phyloP scores from a whole-genome alignment of 2,888 invertebrate species.

The Eilema griseolum region DNA sequence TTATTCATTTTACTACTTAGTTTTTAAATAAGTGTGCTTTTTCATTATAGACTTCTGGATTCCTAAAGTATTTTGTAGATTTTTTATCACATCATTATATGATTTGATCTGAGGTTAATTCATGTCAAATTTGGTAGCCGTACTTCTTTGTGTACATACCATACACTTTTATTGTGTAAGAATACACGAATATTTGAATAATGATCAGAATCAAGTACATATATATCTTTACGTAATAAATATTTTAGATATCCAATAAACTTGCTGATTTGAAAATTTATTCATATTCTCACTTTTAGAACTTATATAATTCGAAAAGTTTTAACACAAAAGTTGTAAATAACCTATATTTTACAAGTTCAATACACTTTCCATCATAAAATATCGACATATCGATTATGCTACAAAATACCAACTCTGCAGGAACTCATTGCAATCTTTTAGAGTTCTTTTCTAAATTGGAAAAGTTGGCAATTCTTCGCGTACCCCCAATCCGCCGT shows the following conservation, averaged over 20 bases:
- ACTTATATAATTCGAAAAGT: background rate
- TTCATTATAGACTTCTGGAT: background rate
- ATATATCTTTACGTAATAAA: background rate
- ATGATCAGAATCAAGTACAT: no score
- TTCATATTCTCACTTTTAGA: background rate
- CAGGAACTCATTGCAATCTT: slow-evolving; percentile 31
- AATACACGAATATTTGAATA: no score
- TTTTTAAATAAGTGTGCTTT: no score
- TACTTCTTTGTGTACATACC: background rate
- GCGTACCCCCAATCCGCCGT: slow-evolving; percentile 38
- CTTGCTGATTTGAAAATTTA: no score
- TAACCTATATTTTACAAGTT: background rate
- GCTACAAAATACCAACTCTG: slow-evolving; percentile 22
- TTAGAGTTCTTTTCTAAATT: slow-evolving; percentile 55
- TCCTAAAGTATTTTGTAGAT: background rate
- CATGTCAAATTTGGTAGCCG: background rate
- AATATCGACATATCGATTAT: slow-evolving; percentile 7
- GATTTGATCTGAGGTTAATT: background rate
- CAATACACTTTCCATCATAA: background rate
- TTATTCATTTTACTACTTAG: no score
- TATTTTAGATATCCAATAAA: background rate
- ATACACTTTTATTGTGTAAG: background rate
- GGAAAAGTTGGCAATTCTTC: slow-evolving; percentile 63
- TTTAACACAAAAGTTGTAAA: background rate
- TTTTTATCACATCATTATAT: no score